Evolutionary conservation across 2,888 invertebrate species (phyloP), one percentile per base, ranked within the genome.

Genomic region (Phalangium opilio): DNA sequence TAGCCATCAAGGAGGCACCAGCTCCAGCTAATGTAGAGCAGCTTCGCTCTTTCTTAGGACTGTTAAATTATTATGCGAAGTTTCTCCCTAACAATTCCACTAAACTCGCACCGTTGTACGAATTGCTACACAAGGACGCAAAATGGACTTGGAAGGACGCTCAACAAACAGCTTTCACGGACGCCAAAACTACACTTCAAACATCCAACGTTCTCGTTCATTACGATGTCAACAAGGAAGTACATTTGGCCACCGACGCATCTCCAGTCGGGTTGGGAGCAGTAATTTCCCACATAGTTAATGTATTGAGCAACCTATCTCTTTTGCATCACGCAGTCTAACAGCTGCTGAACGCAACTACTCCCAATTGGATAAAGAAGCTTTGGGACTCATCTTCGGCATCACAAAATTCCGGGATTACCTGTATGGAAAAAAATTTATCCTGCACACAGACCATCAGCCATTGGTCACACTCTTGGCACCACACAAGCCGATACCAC

Each of bases 311-410:
- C 27, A 60, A 51, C 66, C 68, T 3, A 65, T 68, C 27, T 58
- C 60, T 2, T 67, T 63, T 53, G 66, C 64, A 0, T 67, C 64
- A 42, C 58, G 60, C 47, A 55, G 59, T 3, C 50, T 66, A 15
- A 60, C 56, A n/a, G 36, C 20, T 34, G 49, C 61, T 7, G 62
- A 66, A 50, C 50, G 55, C 38, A 57, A 59, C 17, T 65, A 66
- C 54, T 59, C 61, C 15, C 62, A 64, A 53, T 52, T 64, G 12
- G 63, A 67, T 43, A 60, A 62, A 52, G 65, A 66, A 55, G 66
- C 63, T 2, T 53, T 60, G 18, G 59, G 60, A 38, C 43, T 62
- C 33, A 50, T 59, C 21, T 62, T 57, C 55, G 61, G 60, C 32
- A 54, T 62, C 19, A 58, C 58, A 44, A 57, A 59, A 50, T 63